Percentiles rank a stretch among this genome's conserved stretches.
phyloP scores from a whole-genome alignment of 2,113 vertebrate species.

The Sorex fumeus region DNA sequence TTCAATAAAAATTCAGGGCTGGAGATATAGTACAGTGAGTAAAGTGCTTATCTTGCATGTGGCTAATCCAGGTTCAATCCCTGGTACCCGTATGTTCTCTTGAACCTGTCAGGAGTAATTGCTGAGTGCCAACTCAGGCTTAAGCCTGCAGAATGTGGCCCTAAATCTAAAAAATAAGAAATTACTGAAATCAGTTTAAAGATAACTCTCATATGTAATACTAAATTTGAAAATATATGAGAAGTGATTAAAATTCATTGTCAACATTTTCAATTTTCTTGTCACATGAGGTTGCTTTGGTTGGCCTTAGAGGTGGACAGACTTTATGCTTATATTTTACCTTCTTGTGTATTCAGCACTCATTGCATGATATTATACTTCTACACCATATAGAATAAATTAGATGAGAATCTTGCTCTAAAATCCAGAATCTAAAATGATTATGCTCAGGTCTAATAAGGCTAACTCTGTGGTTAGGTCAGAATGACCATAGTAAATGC shows the following conservation, averaged over 20 bases:
- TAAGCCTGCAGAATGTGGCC: no score
- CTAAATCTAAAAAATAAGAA: no score
- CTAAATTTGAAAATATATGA: conserved; percentile 35
- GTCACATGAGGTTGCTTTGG: neutral
- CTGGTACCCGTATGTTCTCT: no score
- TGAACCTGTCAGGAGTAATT: no score
- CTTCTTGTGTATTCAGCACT: neutral
- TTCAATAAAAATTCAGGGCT: conserved; percentile 7
- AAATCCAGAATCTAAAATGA: neutral
- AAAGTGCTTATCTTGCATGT: no score
- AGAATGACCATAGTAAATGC: neutral
- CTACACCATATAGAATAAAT: neutral
- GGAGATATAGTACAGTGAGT: no score
- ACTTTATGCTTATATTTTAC: conserved; percentile 1
- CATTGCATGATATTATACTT: neutral
- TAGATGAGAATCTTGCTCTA: neutral
- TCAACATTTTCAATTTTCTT: neutral
- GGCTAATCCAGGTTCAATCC: no score
- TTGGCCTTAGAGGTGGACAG: neutral
- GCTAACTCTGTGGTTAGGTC: neutral
- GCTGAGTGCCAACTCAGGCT: no score
- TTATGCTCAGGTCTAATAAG: neutral
- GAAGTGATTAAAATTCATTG: conserved; percentile 26
- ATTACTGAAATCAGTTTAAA: neutral
- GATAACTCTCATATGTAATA: neutral